Evolutionary conservation across 2,888 invertebrate species (phyloP).

Genomic region (Drosophila conformis): DNA sequence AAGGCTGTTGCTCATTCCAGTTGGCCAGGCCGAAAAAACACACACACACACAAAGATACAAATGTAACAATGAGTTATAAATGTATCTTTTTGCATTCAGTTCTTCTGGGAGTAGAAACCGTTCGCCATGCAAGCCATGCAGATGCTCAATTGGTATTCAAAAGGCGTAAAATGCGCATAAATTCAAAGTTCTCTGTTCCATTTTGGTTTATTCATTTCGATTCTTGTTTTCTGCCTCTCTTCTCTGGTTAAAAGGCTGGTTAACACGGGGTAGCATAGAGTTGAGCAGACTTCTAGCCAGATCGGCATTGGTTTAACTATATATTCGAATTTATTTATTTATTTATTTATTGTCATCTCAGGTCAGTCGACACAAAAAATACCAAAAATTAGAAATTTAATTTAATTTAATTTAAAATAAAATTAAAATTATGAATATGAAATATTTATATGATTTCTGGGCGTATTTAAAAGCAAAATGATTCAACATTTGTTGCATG

Average conservation of each 20-base stretch:
- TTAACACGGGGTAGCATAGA: not conserved
- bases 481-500: too few species aligned
- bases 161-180: slow-evolving; percentile 53
- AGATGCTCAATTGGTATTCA: slow-evolving; percentile 51
- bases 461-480: too few species aligned
- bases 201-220: slow-evolving; percentile 14
- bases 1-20: slow-evolving; percentile 36
- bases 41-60: not conserved
- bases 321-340: too few species aligned
- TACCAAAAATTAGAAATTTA: too few species aligned
- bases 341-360: too few species aligned
- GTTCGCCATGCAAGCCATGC: slow-evolving; percentile 17
- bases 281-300: not conserved
- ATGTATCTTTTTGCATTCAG: slow-evolving; percentile 13
- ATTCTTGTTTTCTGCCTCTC: not conserved
- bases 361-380: too few species aligned
- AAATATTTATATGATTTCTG: too few species aligned
- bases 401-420: too few species aligned
- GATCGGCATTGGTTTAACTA: too few species aligned
- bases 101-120: not conserved
- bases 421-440: too few species aligned
- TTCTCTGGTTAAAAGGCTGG: too few species aligned
- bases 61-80: slow-evolving; percentile 15
- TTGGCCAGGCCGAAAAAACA: slow-evolving; percentile 1
- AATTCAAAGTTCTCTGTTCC: slow-evolving; percentile 36